Evolutionary conservation across 2,113 vertebrate genomes (phyloP).

Genomic region (Corynorhinus townsendii): DNA sequence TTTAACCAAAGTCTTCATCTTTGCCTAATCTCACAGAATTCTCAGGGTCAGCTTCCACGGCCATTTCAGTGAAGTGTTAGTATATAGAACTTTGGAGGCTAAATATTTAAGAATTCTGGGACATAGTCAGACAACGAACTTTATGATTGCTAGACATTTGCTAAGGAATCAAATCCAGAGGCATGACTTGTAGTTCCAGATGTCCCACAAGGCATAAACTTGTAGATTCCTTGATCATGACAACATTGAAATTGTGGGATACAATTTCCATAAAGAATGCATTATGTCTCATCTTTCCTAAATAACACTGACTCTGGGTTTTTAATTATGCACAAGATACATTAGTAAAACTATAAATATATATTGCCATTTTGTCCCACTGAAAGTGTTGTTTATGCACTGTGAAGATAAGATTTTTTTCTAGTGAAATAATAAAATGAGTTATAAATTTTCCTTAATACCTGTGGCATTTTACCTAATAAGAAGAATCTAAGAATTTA

Average conservation of each 20-base stretch:
- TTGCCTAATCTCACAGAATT: not conserved
- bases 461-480: not conserved
- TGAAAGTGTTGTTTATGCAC: not conserved
- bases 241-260: not conserved
- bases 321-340: not conserved
- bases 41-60: not conserved
- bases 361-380: not conserved
- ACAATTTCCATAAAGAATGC: not conserved
- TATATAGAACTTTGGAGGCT: not conserved
- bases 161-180: slow-evolving; percentile 1
- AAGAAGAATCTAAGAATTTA: not conserved
- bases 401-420: slow-evolving; percentile 26
- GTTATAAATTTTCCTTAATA: not conserved
- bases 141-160: not conserved
- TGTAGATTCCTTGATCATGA: not conserved
- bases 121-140: not conserved
- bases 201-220: not conserved
- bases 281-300: not conserved
- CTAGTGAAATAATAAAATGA: not conserved
- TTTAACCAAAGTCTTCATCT: not conserved
- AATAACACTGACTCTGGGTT: not conserved
- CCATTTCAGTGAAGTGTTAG: not conserved
- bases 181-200: not conserved
- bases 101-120: not conserved
- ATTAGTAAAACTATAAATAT: not conserved